Percentiles rank a stretch among this genome's conserved stretches.
Evolutionary conservation across 2,797 vertebrate species (phyloP).

Genomic region (Channallabes apus): DNA sequence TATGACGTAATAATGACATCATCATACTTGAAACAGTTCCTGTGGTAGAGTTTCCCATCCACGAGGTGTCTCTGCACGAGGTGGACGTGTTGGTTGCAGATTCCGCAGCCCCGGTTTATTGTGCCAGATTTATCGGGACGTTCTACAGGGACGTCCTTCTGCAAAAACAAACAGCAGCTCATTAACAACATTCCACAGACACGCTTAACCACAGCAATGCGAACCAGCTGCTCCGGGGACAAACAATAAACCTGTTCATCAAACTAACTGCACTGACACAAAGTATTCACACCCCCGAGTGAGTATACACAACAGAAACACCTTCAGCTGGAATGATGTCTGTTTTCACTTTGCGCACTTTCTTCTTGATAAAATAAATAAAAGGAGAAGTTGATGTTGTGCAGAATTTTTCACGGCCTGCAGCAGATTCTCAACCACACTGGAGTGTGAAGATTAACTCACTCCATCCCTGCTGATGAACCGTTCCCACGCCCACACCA

Average conservation of each 20-base stretch:
- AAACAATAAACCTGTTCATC: not conserved
- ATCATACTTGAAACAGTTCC: constrained; percentile 90
- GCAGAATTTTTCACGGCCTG: not conserved
- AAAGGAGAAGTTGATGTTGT: not conserved
- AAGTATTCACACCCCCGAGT: not conserved
- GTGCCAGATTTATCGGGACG: constrained; percentile 61
- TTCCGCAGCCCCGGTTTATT: constrained; percentile 77
- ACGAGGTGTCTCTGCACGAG: constrained; percentile 92
- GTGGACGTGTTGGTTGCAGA: constrained; percentile 86
- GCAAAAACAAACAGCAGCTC: constrained; percentile 1
- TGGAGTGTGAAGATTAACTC: not conserved
- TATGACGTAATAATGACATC: too few species aligned
- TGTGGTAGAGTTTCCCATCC: constrained; percentile 92
- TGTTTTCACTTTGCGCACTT: not conserved
- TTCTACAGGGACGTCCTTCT: constrained; percentile 67
- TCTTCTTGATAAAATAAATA: not conserved
- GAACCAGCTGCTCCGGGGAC: not conserved
- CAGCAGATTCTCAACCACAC: not conserved
- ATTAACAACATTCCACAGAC: not conserved
- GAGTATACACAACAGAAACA: too few species aligned
- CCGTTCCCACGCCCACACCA: not conserved
- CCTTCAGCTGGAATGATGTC: not conserved
- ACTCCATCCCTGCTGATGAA: not conserved
- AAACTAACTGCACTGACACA: not conserved
- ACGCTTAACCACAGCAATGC: not conserved